Evolutionary conservation across 2,113 vertebrate species (phyloP).

Genomic region (Osmerus mordax): DNA sequence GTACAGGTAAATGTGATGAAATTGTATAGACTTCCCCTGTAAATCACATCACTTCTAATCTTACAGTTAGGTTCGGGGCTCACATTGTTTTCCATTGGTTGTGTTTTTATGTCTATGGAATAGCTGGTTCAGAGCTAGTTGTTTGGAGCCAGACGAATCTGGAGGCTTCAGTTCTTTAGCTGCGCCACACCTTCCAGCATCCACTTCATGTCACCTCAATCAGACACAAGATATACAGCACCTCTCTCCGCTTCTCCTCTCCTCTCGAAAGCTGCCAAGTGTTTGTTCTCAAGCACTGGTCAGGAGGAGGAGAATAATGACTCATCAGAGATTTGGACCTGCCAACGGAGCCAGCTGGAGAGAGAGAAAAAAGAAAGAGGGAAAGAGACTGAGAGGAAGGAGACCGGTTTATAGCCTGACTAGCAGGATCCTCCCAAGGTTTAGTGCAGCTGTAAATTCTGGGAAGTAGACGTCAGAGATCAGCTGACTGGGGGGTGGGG

Average conservation of each 20-base stretch:
- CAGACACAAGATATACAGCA: constrained; percentile 28
- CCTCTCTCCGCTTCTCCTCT: constrained; percentile 13
- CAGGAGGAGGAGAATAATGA: constrained; percentile 36
- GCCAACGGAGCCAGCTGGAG: neutral
- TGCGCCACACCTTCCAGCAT: constrained; percentile 43
- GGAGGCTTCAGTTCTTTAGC: constrained; percentile 6
- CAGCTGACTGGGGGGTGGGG: too few relatives aligned
- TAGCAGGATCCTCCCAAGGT: neutral
- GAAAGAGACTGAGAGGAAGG: neutral
- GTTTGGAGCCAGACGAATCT: neutral
- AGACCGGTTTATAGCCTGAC: constrained; percentile 14
- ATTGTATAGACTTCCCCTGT: too few relatives aligned
- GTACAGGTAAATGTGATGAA: too few relatives aligned
- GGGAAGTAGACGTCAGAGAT: too few relatives aligned
- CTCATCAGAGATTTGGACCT: constrained; percentile 12
- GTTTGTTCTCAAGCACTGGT: constrained; percentile 38
- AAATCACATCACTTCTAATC: neutral
- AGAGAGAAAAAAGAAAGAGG: constrained; percentile 9
- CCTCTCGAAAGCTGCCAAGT: constrained; percentile 29
- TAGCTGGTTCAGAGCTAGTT: neutral
- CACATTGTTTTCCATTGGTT: neutral
- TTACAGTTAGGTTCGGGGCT: neutral
- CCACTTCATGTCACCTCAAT: constrained; percentile 32
- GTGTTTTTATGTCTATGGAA: constrained; percentile 13
- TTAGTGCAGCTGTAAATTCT: neutral